Percentiles rank a stretch among this genome's conserved stretches.
Evolutionary conservation across 2,113 vertebrate genomes (phyloP).

Genomic region (Dissostichus mawsoni): DNA sequence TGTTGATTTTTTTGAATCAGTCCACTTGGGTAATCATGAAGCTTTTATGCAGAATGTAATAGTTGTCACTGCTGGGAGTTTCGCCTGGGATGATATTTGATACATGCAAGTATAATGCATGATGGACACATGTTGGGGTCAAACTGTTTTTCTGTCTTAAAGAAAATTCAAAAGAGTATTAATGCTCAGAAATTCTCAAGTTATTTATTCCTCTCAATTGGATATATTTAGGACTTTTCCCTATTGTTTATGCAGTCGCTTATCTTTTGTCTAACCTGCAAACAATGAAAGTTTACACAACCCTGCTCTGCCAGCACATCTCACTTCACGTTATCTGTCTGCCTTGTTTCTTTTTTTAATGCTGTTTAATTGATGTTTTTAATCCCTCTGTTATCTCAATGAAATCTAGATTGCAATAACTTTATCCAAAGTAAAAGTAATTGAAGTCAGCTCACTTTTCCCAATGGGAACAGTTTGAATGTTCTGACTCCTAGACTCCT

Average conservation of each 20-base stretch:
- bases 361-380: background rate
- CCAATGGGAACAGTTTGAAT: background rate
- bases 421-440: background rate
- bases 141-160: background rate
- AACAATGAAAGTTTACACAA: too few relatives aligned
- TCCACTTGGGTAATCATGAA: slow-evolving; percentile 60
- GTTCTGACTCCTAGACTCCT: background rate
- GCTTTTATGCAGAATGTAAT: slow-evolving; percentile 43
- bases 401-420: slow-evolving; percentile 10
- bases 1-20: slow-evolving; percentile 41
- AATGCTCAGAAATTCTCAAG: background rate
- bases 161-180: background rate
- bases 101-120: slow-evolving; percentile 14
- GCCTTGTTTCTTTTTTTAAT: background rate
- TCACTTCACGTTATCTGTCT: too few relatives aligned
- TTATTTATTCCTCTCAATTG: background rate
- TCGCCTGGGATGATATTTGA: slow-evolving; percentile 42
- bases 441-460: slow-evolving; percentile 2
- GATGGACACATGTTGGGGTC: slow-evolving; percentile 43
- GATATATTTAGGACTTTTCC: background rate
- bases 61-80: slow-evolving; percentile 39
- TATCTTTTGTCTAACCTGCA: slow-evolving; percentile 11
- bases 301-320: too few relatives aligned
- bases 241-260: background rate
- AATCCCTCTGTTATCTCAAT: background rate